Conservation (phyloP, 2,113 vertebrate species). For the Tupaia tana region DNA sequence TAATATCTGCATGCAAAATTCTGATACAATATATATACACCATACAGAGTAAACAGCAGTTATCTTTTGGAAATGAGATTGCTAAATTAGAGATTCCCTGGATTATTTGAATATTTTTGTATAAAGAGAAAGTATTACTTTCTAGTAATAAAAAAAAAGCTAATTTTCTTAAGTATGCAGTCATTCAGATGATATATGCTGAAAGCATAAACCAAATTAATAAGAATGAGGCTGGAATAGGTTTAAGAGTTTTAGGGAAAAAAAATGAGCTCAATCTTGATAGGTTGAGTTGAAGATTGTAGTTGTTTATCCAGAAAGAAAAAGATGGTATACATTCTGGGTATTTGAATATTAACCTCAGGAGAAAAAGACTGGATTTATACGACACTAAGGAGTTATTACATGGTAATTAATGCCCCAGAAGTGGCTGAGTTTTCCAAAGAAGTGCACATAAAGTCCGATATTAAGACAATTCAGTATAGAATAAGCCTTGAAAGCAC, state of each 20-base stretch:
- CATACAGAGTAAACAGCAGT: background rate
- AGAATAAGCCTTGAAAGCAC: background rate
- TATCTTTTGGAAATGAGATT: background rate
- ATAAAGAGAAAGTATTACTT: background rate
- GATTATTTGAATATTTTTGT: background rate
- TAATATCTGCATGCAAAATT: background rate
- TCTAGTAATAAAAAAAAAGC: conserved; percentile 18
- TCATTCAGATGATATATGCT: background rate
- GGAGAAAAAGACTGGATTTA: background rate
- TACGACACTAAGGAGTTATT: background rate
- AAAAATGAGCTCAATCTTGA: background rate
- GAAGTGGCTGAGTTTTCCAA: background rate
- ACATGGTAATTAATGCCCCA: background rate
- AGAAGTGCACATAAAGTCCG: background rate
- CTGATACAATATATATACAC: background rate
- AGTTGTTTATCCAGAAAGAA: background rate
- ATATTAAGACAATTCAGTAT: background rate
- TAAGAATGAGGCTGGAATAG: background rate
- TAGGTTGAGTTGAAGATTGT: background rate
- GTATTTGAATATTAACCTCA: background rate
- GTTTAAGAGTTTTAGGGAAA: background rate
- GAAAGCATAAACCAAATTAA: background rate
- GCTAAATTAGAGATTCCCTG: background rate
- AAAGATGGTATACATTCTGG: background rate
- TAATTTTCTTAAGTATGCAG: background rate